Base-by-base conservation (phyloP, 1,140 invertebrate species). In the Armadillidium nasatum region DNA sequence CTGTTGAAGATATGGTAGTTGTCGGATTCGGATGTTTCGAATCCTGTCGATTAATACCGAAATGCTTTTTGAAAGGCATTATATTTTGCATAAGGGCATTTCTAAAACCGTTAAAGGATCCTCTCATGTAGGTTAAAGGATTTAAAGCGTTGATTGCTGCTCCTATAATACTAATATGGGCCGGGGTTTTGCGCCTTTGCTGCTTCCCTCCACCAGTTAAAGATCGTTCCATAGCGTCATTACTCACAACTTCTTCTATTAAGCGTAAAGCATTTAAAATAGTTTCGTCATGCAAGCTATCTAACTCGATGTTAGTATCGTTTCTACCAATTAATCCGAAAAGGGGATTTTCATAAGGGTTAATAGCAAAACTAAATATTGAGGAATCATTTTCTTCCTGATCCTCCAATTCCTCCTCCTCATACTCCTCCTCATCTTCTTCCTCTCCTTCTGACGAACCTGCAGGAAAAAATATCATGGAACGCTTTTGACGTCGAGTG, bases 31-130 rank as follows among this genome's bases (percentile, higher is more conserved):
- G 50, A 60, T 2, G 19, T 60, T 60, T 60, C 19, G 50, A 60
- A 60, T 60, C 50, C 19, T 60, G 11, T 15, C 50, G 50, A 19
- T 60, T 60, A 60, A 13, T 60, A 7, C 50, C 50, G 7, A 60
- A 60, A 15, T 19, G 11, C 19, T 19, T 60, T 60, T 19, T 60
- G 50, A 60, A 60, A 60, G 50, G 50, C 50, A 60, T 60, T 15
- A 60, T 60, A 60, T 60, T 60, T 60, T 60, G 50, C 50, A 60
- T 60, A 15, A 60, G 19, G 7, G 19, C 50, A 60, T 60, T 60
- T 60, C 50, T 60, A 60, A 60, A 60, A 3, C 50, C 50, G 19
- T 60, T 60, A 60, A 60, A 60, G 19, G 50, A 60, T 15, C 50
- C 50, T 60, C 50, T 60, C 50, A 60, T 7, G 50, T 60, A 60